Percentiles rank a stretch among this genome's conserved stretches.
These are phyloP conservation scores for Tiphia femorata DNA, from an alignment of 2,888 invertebrate genomes.

Conservation along the genomic window DNA sequence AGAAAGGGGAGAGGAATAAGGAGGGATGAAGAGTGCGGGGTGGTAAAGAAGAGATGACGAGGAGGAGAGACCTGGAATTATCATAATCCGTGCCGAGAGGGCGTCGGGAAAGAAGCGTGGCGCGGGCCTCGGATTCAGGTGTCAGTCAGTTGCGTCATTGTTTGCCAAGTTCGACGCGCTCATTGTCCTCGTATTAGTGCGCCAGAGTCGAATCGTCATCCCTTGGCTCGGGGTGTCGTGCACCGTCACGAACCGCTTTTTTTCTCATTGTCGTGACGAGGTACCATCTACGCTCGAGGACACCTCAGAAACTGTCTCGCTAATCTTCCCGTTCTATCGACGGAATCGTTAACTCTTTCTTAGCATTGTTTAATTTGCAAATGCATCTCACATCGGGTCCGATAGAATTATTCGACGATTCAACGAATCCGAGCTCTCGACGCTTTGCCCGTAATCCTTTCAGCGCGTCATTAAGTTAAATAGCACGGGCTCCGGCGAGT, in stretches of 20 bases:
- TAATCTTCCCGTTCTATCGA: too few species aligned
- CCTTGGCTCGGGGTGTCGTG: not conserved
- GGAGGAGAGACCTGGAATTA: slow-evolving; percentile 49
- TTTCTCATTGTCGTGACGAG: too few species aligned
- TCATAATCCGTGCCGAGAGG: slow-evolving; percentile 56
- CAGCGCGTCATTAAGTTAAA: slow-evolving; percentile 5
- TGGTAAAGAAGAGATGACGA: not conserved
- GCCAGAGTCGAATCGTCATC: slow-evolving; percentile 16
- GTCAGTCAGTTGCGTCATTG: slow-evolving; percentile 37
- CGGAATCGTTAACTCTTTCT: too few species aligned
- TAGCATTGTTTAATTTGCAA: too few species aligned
- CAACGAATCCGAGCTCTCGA: too few species aligned
- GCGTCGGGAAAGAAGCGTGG: slow-evolving; percentile 4
- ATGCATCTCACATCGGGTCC: too few species aligned
- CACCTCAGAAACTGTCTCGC: too few species aligned
- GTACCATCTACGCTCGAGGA: too few species aligned
- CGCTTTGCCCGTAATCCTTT: slow-evolving; percentile 3
- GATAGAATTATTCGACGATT: too few species aligned
- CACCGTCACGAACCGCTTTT: too few species aligned
- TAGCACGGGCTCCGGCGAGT: slow-evolving; percentile 3
- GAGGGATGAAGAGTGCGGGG: not conserved
- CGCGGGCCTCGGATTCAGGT: slow-evolving; percentile 28
- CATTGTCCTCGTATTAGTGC: too few species aligned
- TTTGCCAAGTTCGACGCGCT: slow-evolving; percentile 22
- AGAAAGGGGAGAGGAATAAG: slow-evolving; percentile 18